Base-by-base conservation (phyloP, 2,797 vertebrate genomes). In the Micrastur ruficollis region DNA sequence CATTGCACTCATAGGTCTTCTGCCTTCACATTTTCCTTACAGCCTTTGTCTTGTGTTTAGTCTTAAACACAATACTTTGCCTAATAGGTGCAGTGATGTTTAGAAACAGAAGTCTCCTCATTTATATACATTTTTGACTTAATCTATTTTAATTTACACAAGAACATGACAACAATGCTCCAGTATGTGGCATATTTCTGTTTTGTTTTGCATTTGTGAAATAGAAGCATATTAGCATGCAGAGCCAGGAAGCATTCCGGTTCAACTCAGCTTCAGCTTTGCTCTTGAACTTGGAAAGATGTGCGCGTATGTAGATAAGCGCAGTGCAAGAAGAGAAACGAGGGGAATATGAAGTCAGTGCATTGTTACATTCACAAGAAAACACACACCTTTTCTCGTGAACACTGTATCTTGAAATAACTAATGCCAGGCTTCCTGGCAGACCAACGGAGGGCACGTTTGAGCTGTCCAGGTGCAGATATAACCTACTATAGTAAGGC, bases 11-110 rank as follows among this genome's bases (percentile, higher is more conserved):
- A 90, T 38, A 95, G 49, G 93, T 89, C 96, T 97, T 96, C 94
- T 97, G 96, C 95, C 97, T 97, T 97, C 97, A 93, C 55, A 74
- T 97, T 97, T 97, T 78, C 83, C 96, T 96, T 93, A 90, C 63
- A 92, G 88, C 81, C 85, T 96, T 81, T 94, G 92, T 86, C 81
- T 93, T 95, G 56, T 75, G 84, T 96, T 97, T 97, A 96, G 96
- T 96, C 66, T 82, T 61, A 86, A 82, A 62, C 5, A 94, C 87
- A 96, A 97, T 63, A 76, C 49, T 84, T 94, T 62, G 81, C 52
- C 73, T 94, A 97, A 97, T 86, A 97, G 96, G 86, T 97, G 93
- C 70, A 96, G 89, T 11, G 52, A 90, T 88, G 76, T 96, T 97
- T 96, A 94, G 70, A 97, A 95, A 97, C 91, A 94, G 78, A 94